These are phyloP conservation scores for Otocyon megalotis DNA, from an alignment of 2,113 vertebrate genomes.

Conservation along the genomic window DNA sequence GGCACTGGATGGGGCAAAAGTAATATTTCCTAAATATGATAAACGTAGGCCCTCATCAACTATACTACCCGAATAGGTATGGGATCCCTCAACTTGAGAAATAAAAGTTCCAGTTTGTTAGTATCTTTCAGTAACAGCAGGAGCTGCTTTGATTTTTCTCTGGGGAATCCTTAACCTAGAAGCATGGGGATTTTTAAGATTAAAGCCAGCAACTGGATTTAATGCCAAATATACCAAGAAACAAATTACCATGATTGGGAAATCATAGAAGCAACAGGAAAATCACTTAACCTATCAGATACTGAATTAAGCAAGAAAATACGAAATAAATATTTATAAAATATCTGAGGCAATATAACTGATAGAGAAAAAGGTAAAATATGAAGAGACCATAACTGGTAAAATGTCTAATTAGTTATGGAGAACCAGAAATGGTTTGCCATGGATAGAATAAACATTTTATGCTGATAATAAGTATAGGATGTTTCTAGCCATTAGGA, in stretches of 20 bases:
- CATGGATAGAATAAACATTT: background rate
- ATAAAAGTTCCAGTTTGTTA: background rate
- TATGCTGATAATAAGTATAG: background rate
- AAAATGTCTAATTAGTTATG: background rate
- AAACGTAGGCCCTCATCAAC: background rate
- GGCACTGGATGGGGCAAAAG: background rate
- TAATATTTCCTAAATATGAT: background rate
- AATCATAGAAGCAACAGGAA: background rate
- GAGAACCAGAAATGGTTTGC: background rate
- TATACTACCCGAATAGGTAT: background rate
- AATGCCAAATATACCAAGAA: background rate
- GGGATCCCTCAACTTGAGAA: background rate
- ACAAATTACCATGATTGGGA: background rate
- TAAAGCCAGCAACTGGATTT: background rate
- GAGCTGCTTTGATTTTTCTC: background rate
- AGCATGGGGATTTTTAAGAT: background rate
- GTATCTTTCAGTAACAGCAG: background rate
- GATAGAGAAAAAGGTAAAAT: background rate
- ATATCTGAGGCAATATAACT: background rate
- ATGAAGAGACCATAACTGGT: background rate
- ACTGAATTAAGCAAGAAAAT: background rate
- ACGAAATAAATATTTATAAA: background rate
- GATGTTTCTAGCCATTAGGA: background rate
- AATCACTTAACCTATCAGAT: background rate
- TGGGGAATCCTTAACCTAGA: background rate